Conservation (phyloP, 2,888 invertebrate species). For the Rhagophthalmus giganteus region DNA sequence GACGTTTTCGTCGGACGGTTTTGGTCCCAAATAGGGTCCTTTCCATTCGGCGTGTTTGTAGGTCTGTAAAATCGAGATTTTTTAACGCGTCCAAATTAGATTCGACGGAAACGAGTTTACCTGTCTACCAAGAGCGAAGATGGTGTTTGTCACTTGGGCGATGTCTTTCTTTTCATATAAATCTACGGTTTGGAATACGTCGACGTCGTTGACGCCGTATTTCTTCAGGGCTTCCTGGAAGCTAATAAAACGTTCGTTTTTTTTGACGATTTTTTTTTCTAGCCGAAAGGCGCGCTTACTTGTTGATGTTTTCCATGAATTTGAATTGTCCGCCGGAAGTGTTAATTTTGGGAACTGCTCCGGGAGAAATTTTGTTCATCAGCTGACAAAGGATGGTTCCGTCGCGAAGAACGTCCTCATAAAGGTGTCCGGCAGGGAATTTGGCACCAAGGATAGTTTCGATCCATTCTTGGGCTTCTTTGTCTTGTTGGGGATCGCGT, state of each 20-base stretch:
- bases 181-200: constrained; percentile 96
- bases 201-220: constrained; percentile 88
- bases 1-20: constrained; percentile 91
- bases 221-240: constrained; percentile 86
- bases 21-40: constrained; percentile 91
- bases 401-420: constrained; percentile 89
- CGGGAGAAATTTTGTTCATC: constrained; percentile 92
- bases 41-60: constrained; percentile 83
- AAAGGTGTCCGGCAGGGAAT: constrained; percentile 78
- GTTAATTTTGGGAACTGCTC: constrained; percentile 88
- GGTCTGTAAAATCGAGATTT: constrained; percentile 68
- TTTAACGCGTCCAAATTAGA: no score
- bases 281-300: constrained; percentile 62
- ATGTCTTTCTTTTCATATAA: constrained; percentile 94
- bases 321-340: constrained; percentile 96
- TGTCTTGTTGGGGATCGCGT: constrained; percentile 79
- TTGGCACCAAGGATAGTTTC: constrained; percentile 84
- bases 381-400: constrained; percentile 91
- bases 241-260: constrained; percentile 53
- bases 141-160: constrained; percentile 79
- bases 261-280: background rate
- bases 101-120: no score
- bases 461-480: constrained; percentile 91
- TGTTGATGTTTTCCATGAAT: constrained; percentile 99
- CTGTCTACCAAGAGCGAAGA: constrained; percentile 84